These are phyloP conservation scores for Saccopteryx bilineata DNA, from an alignment of 2,113 vertebrate species.

Conservation along the genomic window DNA sequence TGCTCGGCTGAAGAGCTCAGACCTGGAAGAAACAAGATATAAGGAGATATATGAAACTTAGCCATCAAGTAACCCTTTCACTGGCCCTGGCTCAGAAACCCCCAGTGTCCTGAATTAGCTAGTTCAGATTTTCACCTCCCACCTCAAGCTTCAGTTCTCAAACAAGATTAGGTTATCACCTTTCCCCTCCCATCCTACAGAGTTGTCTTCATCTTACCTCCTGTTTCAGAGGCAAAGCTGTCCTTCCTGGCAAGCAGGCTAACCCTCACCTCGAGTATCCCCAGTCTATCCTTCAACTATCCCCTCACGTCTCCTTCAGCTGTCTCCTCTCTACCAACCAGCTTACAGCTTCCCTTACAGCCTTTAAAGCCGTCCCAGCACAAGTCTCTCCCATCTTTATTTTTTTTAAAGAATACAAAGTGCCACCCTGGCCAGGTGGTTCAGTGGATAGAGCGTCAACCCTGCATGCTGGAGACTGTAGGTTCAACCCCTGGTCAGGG, in stretches of 20 bases:
- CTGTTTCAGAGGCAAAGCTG: conserved; percentile 31
- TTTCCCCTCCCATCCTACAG: background rate
- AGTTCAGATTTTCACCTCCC: background rate
- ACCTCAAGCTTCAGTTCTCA: conserved; percentile 27
- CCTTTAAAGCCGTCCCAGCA: conserved; percentile 26
- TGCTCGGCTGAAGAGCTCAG: conserved; percentile 95
- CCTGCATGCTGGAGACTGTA: too few species aligned
- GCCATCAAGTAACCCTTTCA: conserved; percentile 5
- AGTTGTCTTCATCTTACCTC: background rate
- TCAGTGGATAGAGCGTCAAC: too few species aligned
- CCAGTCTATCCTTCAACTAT: background rate
- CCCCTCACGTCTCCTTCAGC: background rate
- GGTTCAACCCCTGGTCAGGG: too few species aligned
- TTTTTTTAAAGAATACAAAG: background rate
- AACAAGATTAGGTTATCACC: background rate
- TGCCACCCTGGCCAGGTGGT: too few species aligned
- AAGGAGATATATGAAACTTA: background rate
- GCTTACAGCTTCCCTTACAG: background rate
- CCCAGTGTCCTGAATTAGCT: background rate
- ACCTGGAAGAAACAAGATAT: conserved; percentile 86
- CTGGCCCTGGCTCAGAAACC: background rate
- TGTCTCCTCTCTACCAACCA: background rate
- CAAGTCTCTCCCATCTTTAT: background rate
- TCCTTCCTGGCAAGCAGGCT: conserved; percentile 1
- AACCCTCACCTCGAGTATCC: background rate